Base-by-base conservation (phyloP, 2,113 vertebrate genomes). In the Apteryx owenii region DNA sequence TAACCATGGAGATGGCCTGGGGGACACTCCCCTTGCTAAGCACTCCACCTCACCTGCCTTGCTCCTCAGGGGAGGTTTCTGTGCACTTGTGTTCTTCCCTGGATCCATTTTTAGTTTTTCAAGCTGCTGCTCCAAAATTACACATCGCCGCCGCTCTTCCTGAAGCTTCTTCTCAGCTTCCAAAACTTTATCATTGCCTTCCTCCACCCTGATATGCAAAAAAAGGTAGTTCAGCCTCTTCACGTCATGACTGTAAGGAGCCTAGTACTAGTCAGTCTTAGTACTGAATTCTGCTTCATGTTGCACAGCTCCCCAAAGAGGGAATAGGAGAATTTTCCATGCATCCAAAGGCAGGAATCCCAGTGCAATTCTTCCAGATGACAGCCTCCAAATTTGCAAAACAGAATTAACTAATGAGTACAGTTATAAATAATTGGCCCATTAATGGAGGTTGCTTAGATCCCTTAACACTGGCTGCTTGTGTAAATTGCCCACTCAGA, bases 71-170 rank as follows among this genome's bases (percentile, higher is more conserved):
- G 69, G 13, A 33, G 61, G 20, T 48, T 88, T 97, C 42, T 87
- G 91, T 1, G 85, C 26, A 18, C 6, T 21, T 1, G 21, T 48
- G 12, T 62, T 90, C 95, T 86, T 98, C 66, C 86, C 96, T 1
- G 90, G 25, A 48, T 99, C 97, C 80, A 98, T 88, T n/a, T 95
- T 98, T 20, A 97, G 89, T 82, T 95, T 98, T 88, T 98, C 98
- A 80, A 99, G 97, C 81, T 98, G 98, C 90, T 99, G 98, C 82
- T 99, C 98, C 95, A 99, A 95, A 51, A 95, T 7, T 9, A 97
- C 96, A 0, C 89, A 73, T 46, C 54, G 97, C 6, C 80, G 81
- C 3, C 66, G 80, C 93, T 98, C 98, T 60, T 98, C 98, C 65
- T 98, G 98, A 60, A 98, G 95, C 90, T 91, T 98, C 96, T 98